Evolutionary conservation across 2,888 invertebrate species (phyloP).

Genomic region (Chorisops tibialis): DNA sequence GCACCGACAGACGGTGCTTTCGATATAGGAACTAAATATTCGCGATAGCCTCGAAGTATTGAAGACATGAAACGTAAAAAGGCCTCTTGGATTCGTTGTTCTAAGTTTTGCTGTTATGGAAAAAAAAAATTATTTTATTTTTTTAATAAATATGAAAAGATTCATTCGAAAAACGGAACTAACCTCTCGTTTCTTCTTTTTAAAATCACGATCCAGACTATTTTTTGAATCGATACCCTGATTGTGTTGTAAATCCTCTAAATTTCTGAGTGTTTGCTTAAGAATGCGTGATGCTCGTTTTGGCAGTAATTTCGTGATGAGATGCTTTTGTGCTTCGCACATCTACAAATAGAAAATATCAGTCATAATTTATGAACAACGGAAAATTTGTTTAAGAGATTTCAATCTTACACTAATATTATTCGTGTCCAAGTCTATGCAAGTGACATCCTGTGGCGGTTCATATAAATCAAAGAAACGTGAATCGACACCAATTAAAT

Average conservation of each 20-base stretch:
- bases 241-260: slow-evolving; percentile 63
- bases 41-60: slow-evolving; percentile 85
- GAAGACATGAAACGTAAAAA: slow-evolving; percentile 94
- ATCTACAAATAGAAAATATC: slow-evolving; percentile 52
- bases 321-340: slow-evolving; percentile 81
- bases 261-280: slow-evolving; percentile 70
- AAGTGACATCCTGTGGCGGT: slow-evolving; percentile 94
- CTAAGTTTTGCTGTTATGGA: slow-evolving; percentile 72
- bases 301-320: slow-evolving; percentile 77
- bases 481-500: slow-evolving; percentile 95
- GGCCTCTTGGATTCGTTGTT: slow-evolving; percentile 94
- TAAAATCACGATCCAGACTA: slow-evolving; percentile 77
- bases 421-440: slow-evolving; percentile 97
- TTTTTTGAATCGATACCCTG: slow-evolving; percentile 57
- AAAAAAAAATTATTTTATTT: background rate
- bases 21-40: slow-evolving; percentile 86
- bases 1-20: slow-evolving; percentile 90
- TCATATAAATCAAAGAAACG: slow-evolving; percentile 96
- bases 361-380: background rate
- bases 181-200: slow-evolving; percentile 70
- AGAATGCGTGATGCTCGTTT: slow-evolving; percentile 83
- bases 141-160: background rate
- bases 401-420: slow-evolving; percentile 73
- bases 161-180: slow-evolving; percentile 10
- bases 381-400: background rate